A percentile compares a stretch with the other conserved stretches of the same genome.
phyloP scores from a whole-genome alignment of 2,797 vertebrate genomes.

The Pseudopleuronectes americanus region DNA sequence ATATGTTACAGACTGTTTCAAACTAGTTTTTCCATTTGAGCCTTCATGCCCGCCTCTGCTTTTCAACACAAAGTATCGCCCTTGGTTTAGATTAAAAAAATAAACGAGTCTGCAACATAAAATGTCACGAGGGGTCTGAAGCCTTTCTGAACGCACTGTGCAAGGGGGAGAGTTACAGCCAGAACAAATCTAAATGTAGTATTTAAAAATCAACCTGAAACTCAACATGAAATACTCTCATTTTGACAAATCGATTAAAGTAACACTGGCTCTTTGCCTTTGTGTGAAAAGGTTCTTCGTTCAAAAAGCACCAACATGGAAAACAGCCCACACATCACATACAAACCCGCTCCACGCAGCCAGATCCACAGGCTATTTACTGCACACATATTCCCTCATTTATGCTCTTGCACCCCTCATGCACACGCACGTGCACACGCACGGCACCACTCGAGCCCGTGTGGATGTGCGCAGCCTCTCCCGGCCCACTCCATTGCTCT shows the following conservation, averaged over 20 bases:
- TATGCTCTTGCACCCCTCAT: conserved; percentile 44
- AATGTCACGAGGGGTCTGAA: neutral
- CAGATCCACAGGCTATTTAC: conserved; percentile 73
- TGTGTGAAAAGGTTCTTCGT: conserved; percentile 66
- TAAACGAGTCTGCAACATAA: neutral
- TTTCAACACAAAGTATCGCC: neutral
- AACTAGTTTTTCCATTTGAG: neutral
- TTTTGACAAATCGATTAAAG: conserved; percentile 58
- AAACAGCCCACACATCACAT: conserved; percentile 73
- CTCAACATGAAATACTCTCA: conserved; percentile 44
- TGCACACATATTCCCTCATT: conserved; percentile 72
- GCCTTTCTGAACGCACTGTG: conserved; percentile 1
- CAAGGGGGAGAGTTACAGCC: conserved; percentile 11
- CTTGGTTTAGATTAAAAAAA: neutral
- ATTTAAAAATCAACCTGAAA: conserved; percentile 27
- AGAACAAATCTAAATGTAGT: conserved; percentile 36
- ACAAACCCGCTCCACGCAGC: conserved; percentile 58
- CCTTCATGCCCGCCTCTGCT: neutral
- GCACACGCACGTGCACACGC: conserved; percentile 23
- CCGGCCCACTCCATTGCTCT: conserved; percentile 72
- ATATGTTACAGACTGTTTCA: neutral
- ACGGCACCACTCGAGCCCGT: conserved; percentile 19
- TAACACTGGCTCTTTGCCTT: conserved; percentile 56
- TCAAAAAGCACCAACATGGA: conserved; percentile 74
- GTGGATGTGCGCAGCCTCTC: conserved; percentile 47